Percentiles rank a stretch among this genome's conserved stretches.
Conservation (phyloP, 2,113 vertebrate genomes). For the Callaeas wilsoni region DNA sequence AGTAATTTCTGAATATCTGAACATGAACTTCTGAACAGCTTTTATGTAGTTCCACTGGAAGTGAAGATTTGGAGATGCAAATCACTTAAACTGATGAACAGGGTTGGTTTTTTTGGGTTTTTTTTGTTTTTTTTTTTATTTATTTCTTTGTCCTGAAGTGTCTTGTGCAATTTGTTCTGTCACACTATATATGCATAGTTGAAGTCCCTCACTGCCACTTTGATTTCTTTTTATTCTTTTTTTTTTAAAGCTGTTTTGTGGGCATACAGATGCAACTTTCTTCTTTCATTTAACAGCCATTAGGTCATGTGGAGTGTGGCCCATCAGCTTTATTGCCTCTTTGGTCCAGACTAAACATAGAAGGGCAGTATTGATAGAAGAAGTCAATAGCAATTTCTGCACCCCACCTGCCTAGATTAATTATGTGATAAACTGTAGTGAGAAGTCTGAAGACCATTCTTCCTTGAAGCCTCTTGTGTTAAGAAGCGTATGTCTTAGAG, state of each 20-base stretch:
- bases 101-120: accelerated
- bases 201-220: neutral
- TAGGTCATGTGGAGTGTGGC: neutral
- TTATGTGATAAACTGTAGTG: neutral
- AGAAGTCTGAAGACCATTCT: neutral
- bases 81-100: neutral
- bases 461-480: neutral
- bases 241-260: neutral
- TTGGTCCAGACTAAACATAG: neutral
- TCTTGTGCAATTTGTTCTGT: neutral
- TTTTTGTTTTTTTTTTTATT: neutral
- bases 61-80: neutral
- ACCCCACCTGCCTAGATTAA: neutral
- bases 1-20: neutral
- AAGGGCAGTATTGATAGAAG: neutral
- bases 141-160: neutral
- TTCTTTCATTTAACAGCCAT: neutral
- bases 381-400: neutral
- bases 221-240: neutral
- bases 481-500: neutral
- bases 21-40: neutral
- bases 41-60: neutral
- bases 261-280: neutral
- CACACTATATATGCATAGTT: neutral
- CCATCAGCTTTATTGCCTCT: neutral